Evolutionary conservation across 2,888 invertebrate genomes (phyloP), one percentile per base, ranked within the genome.

Genomic region (Drosophila colorata): DNA sequence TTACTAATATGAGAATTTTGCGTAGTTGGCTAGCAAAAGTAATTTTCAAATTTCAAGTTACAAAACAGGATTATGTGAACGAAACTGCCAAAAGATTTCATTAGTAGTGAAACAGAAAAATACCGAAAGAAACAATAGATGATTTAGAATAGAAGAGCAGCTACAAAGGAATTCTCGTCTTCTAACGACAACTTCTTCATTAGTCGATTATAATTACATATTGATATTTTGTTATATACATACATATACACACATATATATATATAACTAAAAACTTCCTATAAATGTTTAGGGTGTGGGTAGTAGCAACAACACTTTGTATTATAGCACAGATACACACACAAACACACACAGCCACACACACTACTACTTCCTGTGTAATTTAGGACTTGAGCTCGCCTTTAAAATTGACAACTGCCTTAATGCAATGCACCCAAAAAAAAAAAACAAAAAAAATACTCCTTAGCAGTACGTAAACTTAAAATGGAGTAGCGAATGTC

Each of bases 111-210:
- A 61, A 16, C 40, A 57, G 18, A 48, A n/a, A 9, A 61, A 44
- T 14, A 9, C 31, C 20, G 25, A 65, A 14, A 25, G 65, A 64
- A 65, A 28, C 8, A 28, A 28, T 28, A 14, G 33, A 35, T 16
- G 41, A 41, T 57, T 66, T 68, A 40, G 41, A 51, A 20, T 48
- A 46, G 14, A 41, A 58, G 41, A 48, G 72, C 65, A 64, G 77
- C 89, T 86, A 83, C 80, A 77, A 78, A 86, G 66, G 70, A 86
- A 90, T 90, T 91, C 90, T 90, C 91, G 87, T 90, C 75, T 69
- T 78, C 78, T 86, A 89, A 89, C 87, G 82, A 90, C 91, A 91
- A 90, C 90, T 90, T 91, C 90, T 90, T 87, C 90, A 90, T 90
- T 90, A 90, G 90, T 90, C 90, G 91, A 77, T 64, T 71, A 77